phyloP scores from a whole-genome alignment of 1,140 invertebrate genomes.

The Rhagoletis zephyria region DNA sequence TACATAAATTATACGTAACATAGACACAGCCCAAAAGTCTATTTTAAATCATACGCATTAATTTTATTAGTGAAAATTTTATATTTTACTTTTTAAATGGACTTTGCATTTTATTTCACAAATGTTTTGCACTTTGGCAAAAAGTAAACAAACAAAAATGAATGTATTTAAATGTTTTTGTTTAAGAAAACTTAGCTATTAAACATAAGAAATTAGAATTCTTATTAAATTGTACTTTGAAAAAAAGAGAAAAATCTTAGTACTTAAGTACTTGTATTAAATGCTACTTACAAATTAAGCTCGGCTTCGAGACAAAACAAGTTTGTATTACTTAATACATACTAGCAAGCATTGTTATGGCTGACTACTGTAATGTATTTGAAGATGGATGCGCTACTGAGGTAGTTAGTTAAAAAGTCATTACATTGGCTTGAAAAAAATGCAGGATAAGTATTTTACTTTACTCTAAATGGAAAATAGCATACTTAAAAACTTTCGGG shows the following conservation, averaged over 20 bases:
- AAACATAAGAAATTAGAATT: background rate
- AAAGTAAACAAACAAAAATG: background rate
- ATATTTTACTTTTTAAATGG: constrained; percentile 38
- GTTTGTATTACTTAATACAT: too few relatives aligned
- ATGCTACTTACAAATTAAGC: too few relatives aligned
- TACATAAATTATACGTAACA: background rate
- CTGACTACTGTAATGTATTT: too few relatives aligned
- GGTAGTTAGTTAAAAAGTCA: too few relatives aligned
- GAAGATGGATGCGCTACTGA: too few relatives aligned
- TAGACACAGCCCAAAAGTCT: background rate
- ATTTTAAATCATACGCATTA: constrained; percentile 33
- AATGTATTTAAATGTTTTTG: background rate
- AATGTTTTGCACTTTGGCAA: constrained; percentile 13
- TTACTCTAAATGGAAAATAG: too few relatives aligned
- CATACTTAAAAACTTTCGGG: too few relatives aligned
- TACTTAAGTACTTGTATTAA: too few relatives aligned
- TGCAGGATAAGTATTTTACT: too few relatives aligned
- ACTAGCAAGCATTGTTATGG: too few relatives aligned
- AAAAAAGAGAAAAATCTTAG: background rate
- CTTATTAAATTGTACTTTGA: background rate
- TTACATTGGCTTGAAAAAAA: too few relatives aligned
- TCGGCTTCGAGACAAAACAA: too few relatives aligned
- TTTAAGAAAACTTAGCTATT: constrained; percentile 14
- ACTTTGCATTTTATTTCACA: constrained; percentile 32
- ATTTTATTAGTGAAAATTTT: constrained; percentile 50